Conservation (phyloP, 2,797 vertebrate species). For the Xenopus petersii region DNA sequence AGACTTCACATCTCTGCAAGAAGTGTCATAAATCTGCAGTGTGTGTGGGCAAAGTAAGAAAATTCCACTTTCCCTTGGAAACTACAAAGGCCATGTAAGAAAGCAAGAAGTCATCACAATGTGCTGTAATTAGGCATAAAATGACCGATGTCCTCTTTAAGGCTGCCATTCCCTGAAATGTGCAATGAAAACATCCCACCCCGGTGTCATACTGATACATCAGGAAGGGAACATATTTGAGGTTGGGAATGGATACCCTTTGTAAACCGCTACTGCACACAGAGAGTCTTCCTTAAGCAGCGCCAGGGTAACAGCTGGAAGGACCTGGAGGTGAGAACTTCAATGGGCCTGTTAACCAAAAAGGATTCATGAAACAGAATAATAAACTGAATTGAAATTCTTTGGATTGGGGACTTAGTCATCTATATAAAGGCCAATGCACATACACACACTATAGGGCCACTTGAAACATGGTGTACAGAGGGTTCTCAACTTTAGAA, state of each 20-base stretch:
- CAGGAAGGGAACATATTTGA: slow-evolving; percentile 4
- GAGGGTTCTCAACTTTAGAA: no score
- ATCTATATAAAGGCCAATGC: no score
- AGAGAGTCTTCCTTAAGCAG: no score
- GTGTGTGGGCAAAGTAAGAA: slow-evolving; percentile 18
- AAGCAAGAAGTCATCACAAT: slow-evolving; percentile 19
- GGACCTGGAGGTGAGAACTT: no score
- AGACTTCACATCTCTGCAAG: slow-evolving; percentile 28
- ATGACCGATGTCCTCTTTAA: slow-evolving; percentile 7
- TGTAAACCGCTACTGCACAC: background rate
- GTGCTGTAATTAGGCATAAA: slow-evolving; percentile 27
- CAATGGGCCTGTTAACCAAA: no score
- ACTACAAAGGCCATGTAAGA: slow-evolving; percentile 17
- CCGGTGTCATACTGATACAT: background rate
- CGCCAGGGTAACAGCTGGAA: no score
- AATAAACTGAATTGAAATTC: no score
- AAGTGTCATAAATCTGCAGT: slow-evolving; percentile 25
- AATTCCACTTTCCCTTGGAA: background rate
- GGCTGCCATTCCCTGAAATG: slow-evolving; percentile 12
- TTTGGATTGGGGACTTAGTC: no score
- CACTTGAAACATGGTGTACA: no score
- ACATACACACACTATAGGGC: no score
- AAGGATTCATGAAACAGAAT: no score
- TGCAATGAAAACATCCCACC: slow-evolving; percentile 21
- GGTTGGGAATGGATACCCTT: background rate